Conservation (phyloP, 2,113 vertebrate genomes). For the Spermophilus dauricus region DNA sequence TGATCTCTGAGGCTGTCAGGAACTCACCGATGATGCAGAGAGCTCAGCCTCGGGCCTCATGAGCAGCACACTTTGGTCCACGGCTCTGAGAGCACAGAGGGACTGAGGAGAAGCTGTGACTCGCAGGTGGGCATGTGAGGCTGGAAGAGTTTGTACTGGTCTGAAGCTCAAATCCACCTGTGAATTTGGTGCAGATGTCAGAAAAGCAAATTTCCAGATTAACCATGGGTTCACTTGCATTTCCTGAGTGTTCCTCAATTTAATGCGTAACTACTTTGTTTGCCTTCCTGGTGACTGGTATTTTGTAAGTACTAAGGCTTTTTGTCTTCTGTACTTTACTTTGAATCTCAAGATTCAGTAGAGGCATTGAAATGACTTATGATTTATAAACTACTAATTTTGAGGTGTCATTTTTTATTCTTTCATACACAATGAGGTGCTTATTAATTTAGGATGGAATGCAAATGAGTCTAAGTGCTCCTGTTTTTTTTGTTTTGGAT, state of each 20-base stretch:
- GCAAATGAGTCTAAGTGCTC: not conserved
- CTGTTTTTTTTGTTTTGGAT: not conserved
- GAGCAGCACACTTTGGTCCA: constrained; percentile 92
- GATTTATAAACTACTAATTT: not conserved
- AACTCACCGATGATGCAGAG: constrained; percentile 83
- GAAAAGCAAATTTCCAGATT: not conserved
- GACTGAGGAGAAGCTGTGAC: constrained; percentile 90
- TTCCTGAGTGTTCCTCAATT: not conserved
- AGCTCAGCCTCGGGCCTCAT: constrained; percentile 89
- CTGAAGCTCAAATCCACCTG: constrained; percentile 90
- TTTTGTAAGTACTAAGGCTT: not conserved
- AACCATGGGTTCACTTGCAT: accelerated
- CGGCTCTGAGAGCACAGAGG: constrained; percentile 91
- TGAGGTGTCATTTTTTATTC: not conserved
- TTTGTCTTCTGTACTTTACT: not conserved
- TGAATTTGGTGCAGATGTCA: constrained; percentile 1
- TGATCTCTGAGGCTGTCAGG: not conserved
- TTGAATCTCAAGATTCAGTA: not conserved
- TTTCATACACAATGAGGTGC: not conserved
- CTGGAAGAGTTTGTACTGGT: constrained; percentile 87
- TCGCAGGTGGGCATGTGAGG: constrained; percentile 81
- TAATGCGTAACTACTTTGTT: not conserved
- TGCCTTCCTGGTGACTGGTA: not conserved
- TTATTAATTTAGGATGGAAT: not conserved
- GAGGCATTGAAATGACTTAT: not conserved